These are phyloP conservation scores for Danio choprae DNA, from an alignment of 2,797 vertebrate species.

Conservation along the genomic window DNA sequence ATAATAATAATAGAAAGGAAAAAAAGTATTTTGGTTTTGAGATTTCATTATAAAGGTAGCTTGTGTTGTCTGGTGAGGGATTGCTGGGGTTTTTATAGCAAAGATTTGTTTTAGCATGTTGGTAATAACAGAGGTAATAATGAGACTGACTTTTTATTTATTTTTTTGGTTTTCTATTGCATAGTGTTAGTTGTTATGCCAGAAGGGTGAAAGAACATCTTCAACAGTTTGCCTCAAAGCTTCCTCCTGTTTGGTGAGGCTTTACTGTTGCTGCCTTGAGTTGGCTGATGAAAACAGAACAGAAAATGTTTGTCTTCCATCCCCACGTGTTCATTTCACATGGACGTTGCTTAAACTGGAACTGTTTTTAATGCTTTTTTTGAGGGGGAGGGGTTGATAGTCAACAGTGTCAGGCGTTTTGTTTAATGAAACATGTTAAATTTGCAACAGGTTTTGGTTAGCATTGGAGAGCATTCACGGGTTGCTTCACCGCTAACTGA, in stretches of 20 bases:
- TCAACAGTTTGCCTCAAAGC: conserved; percentile 43
- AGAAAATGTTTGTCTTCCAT: conserved; percentile 61
- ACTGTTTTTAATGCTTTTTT: conserved; percentile 8
- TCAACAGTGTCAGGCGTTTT: background rate
- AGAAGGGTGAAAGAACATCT: conserved; percentile 18
- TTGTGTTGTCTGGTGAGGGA: conserved; percentile 5
- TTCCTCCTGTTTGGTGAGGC: conserved; percentile 28
- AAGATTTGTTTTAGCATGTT: conserved; percentile 37
- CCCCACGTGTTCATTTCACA: conserved; percentile 44
- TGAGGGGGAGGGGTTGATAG: background rate
- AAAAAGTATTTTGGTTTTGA: conserved; percentile 24
- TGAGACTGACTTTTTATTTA: conserved; percentile 23
- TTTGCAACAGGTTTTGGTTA: conserved; percentile 13
- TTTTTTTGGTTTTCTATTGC: background rate
- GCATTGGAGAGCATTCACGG: background rate
- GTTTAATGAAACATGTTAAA: background rate
- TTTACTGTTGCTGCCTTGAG: conserved; percentile 29
- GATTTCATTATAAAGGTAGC: conserved; percentile 11
- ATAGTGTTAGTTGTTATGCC: conserved; percentile 38
- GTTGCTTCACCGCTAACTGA: too few species aligned
- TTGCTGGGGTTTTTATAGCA: conserved; percentile 12
- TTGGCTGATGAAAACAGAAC: conserved; percentile 41
- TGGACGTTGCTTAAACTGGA: conserved; percentile 49
- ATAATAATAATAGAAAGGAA: background rate
- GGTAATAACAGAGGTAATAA: conserved; percentile 6